Conservation (phyloP, 2,888 invertebrate genomes). For the Drosophila kuntzei region DNA sequence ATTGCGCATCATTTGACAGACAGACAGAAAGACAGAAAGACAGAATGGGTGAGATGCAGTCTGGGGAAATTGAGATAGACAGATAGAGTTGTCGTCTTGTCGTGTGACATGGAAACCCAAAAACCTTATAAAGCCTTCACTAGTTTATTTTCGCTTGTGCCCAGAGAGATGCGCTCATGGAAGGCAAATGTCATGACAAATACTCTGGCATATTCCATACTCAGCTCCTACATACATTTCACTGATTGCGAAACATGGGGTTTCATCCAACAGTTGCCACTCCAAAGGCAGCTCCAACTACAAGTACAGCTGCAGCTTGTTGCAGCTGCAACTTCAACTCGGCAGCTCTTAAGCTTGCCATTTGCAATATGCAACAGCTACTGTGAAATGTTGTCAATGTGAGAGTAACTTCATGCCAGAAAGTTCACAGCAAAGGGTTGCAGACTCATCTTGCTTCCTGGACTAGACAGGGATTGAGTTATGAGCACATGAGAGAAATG, state of each 20-base stretch:
- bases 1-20: conserved; percentile 45
- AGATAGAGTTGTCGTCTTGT: conserved; percentile 36
- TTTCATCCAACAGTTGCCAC: conserved; percentile 53
- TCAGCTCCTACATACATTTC: conserved; percentile 59
- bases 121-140: conserved; percentile 51
- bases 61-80: conserved; percentile 49
- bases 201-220: conserved; percentile 26
- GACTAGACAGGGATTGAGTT: conserved; percentile 39
- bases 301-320: conserved; percentile 35
- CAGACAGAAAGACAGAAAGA: not conserved
- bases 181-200: conserved; percentile 71
- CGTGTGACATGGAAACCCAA: conserved; percentile 72
- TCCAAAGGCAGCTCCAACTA: conserved; percentile 6
- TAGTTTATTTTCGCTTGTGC: conserved; percentile 35
- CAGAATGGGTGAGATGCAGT: conserved; percentile 18
- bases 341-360: conserved; percentile 58
- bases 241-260: conserved; percentile 74
- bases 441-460: conserved; percentile 29
- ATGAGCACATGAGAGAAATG: conserved; percentile 44
- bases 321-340: conserved; percentile 35
- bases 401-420: conserved; percentile 21
- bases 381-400: conserved; percentile 52
- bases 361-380: conserved; percentile 61
- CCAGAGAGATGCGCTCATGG: conserved; percentile 25
- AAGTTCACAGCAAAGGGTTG: conserved; percentile 47